Percentiles rank a stretch among this genome's conserved stretches.
Evolutionary conservation across 1,140 invertebrate genomes (phyloP).

Genomic region (Drosophila oshimai): DNA sequence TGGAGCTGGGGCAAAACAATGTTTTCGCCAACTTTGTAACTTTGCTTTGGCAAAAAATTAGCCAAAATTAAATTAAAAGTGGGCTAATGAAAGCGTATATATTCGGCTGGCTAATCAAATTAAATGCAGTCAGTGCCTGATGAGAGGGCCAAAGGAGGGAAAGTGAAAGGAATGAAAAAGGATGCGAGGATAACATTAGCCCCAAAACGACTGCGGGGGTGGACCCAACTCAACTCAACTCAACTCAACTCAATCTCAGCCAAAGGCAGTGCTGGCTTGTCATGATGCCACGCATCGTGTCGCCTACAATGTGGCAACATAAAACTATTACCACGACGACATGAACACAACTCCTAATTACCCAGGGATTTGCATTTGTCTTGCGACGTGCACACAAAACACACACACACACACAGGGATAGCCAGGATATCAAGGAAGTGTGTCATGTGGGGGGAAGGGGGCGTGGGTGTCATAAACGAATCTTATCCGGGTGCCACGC

Average conservation of each 20-base stretch:
- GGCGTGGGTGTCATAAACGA: constrained; percentile 73
- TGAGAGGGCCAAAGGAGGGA: constrained; percentile 7
- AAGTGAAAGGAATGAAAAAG: background rate
- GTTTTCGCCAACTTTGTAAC: constrained; percentile 37
- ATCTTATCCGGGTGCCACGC: constrained; percentile 68
- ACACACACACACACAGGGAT: background rate
- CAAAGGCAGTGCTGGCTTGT: constrained; percentile 17
- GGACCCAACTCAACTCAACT: no score
- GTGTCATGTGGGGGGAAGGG: constrained; percentile 37
- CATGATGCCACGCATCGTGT: constrained; percentile 58
- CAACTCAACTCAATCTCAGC: constrained; percentile 75
- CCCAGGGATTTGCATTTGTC: constrained; percentile 79
- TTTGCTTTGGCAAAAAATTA: constrained; percentile 47
- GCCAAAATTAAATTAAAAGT: constrained; percentile 63
- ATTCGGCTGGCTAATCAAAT: constrained; percentile 62
- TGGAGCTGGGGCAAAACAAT: constrained; percentile 17
- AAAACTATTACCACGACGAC: constrained; percentile 80
- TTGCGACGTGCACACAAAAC: constrained; percentile 51
- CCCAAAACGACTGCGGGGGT: constrained; percentile 37
- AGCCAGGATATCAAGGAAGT: background rate
- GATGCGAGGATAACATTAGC: constrained; percentile 58
- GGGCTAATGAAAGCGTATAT: constrained; percentile 61
- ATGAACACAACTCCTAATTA: constrained; percentile 80
- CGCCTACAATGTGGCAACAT: constrained; percentile 80
- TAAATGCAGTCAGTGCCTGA: constrained; percentile 60